phyloP scores from a whole-genome alignment of 2,888 invertebrate genomes.

The Pasiphila rectangulata region DNA sequence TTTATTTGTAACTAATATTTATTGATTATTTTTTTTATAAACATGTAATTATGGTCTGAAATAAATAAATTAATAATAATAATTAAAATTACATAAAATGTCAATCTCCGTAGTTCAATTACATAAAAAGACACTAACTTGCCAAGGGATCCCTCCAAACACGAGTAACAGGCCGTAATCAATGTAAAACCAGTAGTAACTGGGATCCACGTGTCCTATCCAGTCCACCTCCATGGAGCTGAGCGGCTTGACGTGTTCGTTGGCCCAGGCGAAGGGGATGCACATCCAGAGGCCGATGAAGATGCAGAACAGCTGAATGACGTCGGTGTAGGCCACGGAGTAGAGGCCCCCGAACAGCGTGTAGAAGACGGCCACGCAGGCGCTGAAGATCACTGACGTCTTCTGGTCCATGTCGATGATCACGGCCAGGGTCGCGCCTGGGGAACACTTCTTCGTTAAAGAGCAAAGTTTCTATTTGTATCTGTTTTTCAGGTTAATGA shows the following conservation, averaged over 20 bases:
- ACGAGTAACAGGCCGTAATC: slow-evolving; percentile 94
- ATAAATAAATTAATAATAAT: too few relatives aligned
- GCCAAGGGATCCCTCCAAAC: slow-evolving; percentile 99
- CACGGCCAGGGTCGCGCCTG: slow-evolving; percentile 96
- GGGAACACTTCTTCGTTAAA: background rate
- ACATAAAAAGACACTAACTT: slow-evolving; percentile 74
- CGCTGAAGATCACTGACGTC: slow-evolving; percentile 95
- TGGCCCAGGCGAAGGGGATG: slow-evolving; percentile 96
- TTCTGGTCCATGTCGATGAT: slow-evolving; percentile 97
- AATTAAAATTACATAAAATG: too few relatives aligned
- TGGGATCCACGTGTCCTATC: slow-evolving; percentile 89
- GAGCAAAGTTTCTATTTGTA: background rate
- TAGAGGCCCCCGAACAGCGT: slow-evolving; percentile 98
- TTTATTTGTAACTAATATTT: too few relatives aligned
- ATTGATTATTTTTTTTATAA: too few relatives aligned
- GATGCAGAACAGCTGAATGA: slow-evolving; percentile 98
- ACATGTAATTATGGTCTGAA: too few relatives aligned
- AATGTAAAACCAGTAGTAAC: slow-evolving; percentile 89
- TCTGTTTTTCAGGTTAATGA: background rate
- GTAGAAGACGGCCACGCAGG: slow-evolving; percentile 98
- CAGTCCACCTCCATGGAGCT: slow-evolving; percentile 92
- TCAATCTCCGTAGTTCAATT: too few relatives aligned
- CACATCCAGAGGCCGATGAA: slow-evolving; percentile 99
- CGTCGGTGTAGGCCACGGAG: slow-evolving; percentile 99
- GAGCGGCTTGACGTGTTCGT: slow-evolving; percentile 91